Conservation (phyloP, 2,888 invertebrate genomes). For the Folsomia candida region DNA sequence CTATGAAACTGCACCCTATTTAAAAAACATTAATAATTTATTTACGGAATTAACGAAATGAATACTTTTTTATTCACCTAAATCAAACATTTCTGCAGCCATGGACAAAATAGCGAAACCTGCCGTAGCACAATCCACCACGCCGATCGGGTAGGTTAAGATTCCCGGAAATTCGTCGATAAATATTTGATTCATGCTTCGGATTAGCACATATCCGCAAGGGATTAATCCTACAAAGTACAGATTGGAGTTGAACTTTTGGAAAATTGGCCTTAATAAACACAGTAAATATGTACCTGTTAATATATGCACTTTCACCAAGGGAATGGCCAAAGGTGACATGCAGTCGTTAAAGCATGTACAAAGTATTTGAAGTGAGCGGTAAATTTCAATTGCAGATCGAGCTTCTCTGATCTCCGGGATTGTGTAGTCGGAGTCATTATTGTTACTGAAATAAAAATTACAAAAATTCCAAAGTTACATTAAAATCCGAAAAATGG, state of each 20-base stretch:
- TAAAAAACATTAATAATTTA: too few relatives aligned
- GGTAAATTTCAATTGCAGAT: slow-evolving; percentile 16
- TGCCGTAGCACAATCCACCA: slow-evolving; percentile 19
- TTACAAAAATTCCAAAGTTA: too few relatives aligned
- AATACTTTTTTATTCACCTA: too few relatives aligned
- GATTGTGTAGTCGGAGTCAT: slow-evolving; percentile 18
- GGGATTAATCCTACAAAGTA: slow-evolving; percentile 9
- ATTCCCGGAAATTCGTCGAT: slow-evolving; percentile 36
- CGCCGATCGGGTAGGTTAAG: slow-evolving; percentile 26
- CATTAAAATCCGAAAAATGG: background rate
- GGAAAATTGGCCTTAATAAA: too few relatives aligned
- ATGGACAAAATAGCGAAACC: slow-evolving; percentile 29
- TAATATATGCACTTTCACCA: background rate
- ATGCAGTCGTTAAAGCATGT: slow-evolving; percentile 20
- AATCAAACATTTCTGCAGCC: slow-evolving; percentile 30
- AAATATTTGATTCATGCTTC: slow-evolving; percentile 24
- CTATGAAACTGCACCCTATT: slow-evolving; percentile 30
- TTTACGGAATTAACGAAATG: too few relatives aligned
- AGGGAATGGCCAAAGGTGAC: slow-evolving; percentile 5
- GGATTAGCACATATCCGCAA: slow-evolving; percentile 25
- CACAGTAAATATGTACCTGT: too few relatives aligned
- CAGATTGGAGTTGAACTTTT: too few relatives aligned
- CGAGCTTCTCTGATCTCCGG: background rate
- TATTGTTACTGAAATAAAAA: slow-evolving; percentile 6
- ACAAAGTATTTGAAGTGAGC: slow-evolving; percentile 12